These are phyloP conservation scores for Limnodromus scolopaceus DNA, from an alignment of 2,797 vertebrate species.

Conservation along the genomic window DNA sequence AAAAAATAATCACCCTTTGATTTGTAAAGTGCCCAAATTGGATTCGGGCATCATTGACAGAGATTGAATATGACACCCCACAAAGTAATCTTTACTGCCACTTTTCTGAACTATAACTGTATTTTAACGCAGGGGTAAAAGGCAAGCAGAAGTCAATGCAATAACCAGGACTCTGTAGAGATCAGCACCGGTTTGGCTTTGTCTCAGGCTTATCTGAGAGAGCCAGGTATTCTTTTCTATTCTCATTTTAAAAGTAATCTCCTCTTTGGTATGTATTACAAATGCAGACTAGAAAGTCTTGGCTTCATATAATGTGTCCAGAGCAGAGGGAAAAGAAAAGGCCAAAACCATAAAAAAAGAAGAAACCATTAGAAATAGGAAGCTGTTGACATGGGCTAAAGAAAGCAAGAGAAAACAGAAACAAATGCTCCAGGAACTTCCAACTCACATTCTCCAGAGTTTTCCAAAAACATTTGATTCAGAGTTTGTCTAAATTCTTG, in stretches of 20 bases:
- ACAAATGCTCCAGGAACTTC: not conserved
- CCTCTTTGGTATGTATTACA: not conserved
- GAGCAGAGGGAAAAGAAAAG: not conserved
- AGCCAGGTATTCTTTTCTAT: not conserved
- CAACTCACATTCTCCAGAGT: not conserved
- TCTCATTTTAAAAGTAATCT: conserved; percentile 21
- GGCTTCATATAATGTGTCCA: not conserved
- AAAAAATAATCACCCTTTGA: not conserved
- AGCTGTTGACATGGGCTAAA: not conserved
- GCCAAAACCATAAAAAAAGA: not conserved
- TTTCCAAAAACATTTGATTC: not conserved
- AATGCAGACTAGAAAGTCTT: conserved; percentile 1
- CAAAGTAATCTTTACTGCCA: not conserved
- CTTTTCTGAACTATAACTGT: not conserved
- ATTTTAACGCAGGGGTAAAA: not conserved
- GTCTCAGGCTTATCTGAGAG: conserved; percentile 23
- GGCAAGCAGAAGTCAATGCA: not conserved
- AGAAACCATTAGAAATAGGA: not conserved
- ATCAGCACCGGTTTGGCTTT: not conserved
- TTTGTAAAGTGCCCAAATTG: not conserved
- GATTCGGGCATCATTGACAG: not conserved
- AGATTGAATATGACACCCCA: not conserved
- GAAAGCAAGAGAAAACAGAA: not conserved
- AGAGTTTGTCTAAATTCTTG: not conserved
- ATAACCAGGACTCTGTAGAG: not conserved